Conservation (phyloP, 2,888 invertebrate species). For the Chrysolina americana region DNA sequence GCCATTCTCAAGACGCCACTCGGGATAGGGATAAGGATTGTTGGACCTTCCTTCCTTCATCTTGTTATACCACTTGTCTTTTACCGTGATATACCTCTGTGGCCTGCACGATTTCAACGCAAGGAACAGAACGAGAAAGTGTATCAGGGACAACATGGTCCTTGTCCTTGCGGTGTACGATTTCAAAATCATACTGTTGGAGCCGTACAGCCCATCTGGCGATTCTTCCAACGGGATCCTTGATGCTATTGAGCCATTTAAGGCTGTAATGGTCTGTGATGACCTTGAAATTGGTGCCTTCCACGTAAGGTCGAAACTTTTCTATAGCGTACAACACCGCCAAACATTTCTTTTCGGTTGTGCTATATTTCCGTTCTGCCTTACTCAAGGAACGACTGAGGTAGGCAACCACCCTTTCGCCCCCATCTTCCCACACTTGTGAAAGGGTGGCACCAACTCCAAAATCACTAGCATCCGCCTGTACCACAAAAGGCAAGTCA, state of each 20-base stretch:
- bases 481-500: conserved; percentile 16
- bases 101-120: background rate
- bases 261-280: too few species aligned
- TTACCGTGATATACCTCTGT: background rate
- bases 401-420: background rate
- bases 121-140: conserved; percentile 42
- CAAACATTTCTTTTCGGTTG: background rate
- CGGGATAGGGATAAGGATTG: background rate
- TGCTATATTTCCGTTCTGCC: background rate
- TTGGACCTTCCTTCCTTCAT: background rate
- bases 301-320: conserved; percentile 33
- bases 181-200: too few species aligned
- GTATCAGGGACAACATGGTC: conserved; percentile 46
- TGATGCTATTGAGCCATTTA: too few species aligned
- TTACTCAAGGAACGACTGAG: background rate
- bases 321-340: background rate
- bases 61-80: background rate
- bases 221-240: too few species aligned
- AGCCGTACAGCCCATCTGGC: too few species aligned
- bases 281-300: conserved; percentile 40
- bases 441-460: conserved; percentile 16
- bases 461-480: conserved; percentile 18
- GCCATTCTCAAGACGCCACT: background rate
- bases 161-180: too few species aligned
- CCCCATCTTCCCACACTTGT: background rate